Percentiles rank a stretch among this genome's conserved stretches.
Conservation (phyloP, 2,888 invertebrate genomes). For the Drosophila anomalata region DNA sequence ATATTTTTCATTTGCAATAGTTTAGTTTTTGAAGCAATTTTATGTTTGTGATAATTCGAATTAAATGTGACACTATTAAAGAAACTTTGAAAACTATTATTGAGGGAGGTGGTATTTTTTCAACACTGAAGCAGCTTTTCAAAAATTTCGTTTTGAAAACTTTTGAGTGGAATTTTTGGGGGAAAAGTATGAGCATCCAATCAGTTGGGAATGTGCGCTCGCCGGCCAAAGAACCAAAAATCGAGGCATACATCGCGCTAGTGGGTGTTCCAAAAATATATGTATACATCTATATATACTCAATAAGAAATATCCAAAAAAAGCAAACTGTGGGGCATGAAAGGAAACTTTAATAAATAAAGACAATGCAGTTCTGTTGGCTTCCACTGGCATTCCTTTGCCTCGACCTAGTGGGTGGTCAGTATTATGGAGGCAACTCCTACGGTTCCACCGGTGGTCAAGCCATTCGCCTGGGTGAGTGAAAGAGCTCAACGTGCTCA, state of each 20-base stretch:
- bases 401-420: slow-evolving; percentile 31
- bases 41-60: slow-evolving; percentile 73
- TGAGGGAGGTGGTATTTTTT: slow-evolving; percentile 2
- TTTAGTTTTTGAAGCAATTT: slow-evolving; percentile 57
- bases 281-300: slow-evolving; percentile 44
- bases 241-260: slow-evolving; percentile 26
- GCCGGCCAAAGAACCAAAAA: slow-evolving; percentile 23
- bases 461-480: slow-evolving; percentile 64
- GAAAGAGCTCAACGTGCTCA: slow-evolving; percentile 3
- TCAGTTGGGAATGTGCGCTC: slow-evolving; percentile 55
- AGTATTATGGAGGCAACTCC: slow-evolving; percentile 47
- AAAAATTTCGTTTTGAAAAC: slow-evolving; percentile 56
- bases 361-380: slow-evolving; percentile 53
- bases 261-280: slow-evolving; percentile 54
- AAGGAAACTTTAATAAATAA: slow-evolving; percentile 9
- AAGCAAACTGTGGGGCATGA: slow-evolving; percentile 1
- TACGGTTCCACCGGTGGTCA: slow-evolving; percentile 46
- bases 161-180: slow-evolving; percentile 58
- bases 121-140: slow-evolving; percentile 60
- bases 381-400: slow-evolving; percentile 42
- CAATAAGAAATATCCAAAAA: slow-evolving; percentile 32
- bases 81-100: background rate
- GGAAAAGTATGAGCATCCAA: slow-evolving; percentile 16
- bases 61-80: slow-evolving; percentile 50
- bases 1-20: slow-evolving; percentile 58